Evolutionary conservation across 2,797 vertebrate species (phyloP).

Genomic region (Muscicapa comitata): DNA sequence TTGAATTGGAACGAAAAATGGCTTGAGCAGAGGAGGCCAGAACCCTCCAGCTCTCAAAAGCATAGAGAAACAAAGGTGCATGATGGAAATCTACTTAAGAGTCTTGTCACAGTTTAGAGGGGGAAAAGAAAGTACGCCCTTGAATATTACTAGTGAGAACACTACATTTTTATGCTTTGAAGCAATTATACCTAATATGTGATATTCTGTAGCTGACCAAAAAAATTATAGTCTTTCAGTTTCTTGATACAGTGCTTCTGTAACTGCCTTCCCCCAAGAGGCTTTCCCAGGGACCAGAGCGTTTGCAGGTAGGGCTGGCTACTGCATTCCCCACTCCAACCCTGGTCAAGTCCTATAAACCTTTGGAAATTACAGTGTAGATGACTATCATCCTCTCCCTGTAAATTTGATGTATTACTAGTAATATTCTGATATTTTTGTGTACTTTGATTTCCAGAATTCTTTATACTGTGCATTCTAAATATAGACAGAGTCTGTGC

Average conservation of each 20-base stretch:
- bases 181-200: not conserved
- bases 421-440: not conserved
- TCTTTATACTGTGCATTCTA: not conserved
- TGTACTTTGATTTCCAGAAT: not conserved
- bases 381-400: not conserved
- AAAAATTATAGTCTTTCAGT: not conserved
- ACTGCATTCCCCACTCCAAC: not conserved
- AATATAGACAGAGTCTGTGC: not conserved
- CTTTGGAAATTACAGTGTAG: not conserved
- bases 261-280: not conserved
- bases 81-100: not conserved
- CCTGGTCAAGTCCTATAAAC: not conserved
- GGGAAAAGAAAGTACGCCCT: accelerated
- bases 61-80: not conserved
- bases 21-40: not conserved
- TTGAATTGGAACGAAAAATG: not conserved
- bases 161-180: not conserved
- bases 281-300: not conserved
- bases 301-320: not conserved
- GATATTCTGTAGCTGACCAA: not conserved
- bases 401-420: not conserved
- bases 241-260: not conserved
- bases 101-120: not conserved
- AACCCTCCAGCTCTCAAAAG: not conserved
- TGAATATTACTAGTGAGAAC: not conserved